Conservation (phyloP, 2,113 vertebrate genomes). For the human (Homo sapiens) region DNA sequence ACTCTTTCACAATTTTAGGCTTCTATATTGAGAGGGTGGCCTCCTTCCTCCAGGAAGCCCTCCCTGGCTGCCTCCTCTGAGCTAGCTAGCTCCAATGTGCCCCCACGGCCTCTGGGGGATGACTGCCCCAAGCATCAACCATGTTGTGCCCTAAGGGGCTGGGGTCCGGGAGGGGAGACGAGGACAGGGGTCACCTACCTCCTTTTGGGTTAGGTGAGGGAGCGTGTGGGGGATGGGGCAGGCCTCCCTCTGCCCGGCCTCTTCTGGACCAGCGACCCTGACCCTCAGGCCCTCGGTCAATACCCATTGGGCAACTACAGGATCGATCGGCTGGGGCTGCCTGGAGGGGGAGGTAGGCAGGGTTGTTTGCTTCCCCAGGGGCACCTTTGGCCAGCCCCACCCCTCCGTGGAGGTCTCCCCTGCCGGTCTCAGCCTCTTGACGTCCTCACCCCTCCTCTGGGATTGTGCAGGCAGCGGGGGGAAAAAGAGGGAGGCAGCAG, state of each 20-base stretch:
- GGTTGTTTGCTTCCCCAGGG: neutral
- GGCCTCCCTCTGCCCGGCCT: neutral
- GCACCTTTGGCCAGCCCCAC: neutral
- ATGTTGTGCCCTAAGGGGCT: neutral
- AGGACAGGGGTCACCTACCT: neutral
- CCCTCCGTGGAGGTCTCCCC: neutral
- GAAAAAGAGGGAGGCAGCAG: neutral
- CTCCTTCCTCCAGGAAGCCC: constrained; percentile 45
- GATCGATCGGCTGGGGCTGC: neutral
- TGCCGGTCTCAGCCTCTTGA: neutral
- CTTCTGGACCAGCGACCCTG: neutral
- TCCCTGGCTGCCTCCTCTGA: neutral
- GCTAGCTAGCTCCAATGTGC: neutral
- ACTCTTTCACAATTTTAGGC: neutral
- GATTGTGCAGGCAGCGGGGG: neutral
- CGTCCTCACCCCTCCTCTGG: neutral
- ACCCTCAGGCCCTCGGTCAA: neutral
- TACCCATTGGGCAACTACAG: constrained; percentile 56
- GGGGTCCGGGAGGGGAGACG: neutral
- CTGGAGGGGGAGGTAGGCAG: neutral
- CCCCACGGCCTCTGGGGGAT: neutral
- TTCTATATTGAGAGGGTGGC: neutral
- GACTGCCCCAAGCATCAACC: neutral
- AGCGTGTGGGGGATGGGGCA: neutral
- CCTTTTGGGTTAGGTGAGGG: neutral